Evolutionary conservation across 2,113 vertebrate genomes (phyloP), one percentile per base, ranked within the genome.

Genomic region (Mandrillus leucophaeus): DNA sequence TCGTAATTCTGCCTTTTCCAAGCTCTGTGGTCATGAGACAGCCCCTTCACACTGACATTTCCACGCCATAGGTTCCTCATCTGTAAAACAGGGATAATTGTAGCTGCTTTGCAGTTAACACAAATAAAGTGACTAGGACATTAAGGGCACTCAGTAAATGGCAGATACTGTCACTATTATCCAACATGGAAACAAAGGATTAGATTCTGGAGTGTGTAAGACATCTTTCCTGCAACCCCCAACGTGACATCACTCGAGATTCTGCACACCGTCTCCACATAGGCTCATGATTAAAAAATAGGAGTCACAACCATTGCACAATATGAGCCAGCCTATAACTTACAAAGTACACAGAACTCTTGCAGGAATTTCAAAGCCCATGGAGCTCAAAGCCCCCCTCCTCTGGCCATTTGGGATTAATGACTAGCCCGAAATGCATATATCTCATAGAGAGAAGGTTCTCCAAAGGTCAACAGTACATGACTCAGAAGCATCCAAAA

Each of bases 291-390:
- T 20, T 55, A 30, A 18, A 30, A 43, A 17, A 18, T 0, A 50
- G 6, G 12, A 22, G 2, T 57, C 17, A 3, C 22, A 45, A 1
- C 25, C 5, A 2, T 0, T 20, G 5, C 4, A 5, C 14, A 35
- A 92, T 14, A 30, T 64, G 9, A 84, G 55, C 17, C 48, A 61
- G 18, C 13, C 43, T 84, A 1, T 27, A 66, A 45, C 45, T 61
- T 45, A 38, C 48, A 50, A 32, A n/a, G 64, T 3, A 1, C 20
- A 50, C 0, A 52, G 66, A 82, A 32, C 68, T 35, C 48, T 52
- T 20, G 45, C 45, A 85, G 40, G 79, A 59, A 45, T 43, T 73
- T 78, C 43, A 27, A 30, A 79, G n/a, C 48, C 84, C 50, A 35
- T 0, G 70, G 20, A 16, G 12, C 9, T 9, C 35, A 27, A 50